Evolutionary conservation across 1,140 invertebrate genomes (phyloP), one percentile per base, ranked within the genome.

Genomic region (Aphelenchoides besseyi): DNA sequence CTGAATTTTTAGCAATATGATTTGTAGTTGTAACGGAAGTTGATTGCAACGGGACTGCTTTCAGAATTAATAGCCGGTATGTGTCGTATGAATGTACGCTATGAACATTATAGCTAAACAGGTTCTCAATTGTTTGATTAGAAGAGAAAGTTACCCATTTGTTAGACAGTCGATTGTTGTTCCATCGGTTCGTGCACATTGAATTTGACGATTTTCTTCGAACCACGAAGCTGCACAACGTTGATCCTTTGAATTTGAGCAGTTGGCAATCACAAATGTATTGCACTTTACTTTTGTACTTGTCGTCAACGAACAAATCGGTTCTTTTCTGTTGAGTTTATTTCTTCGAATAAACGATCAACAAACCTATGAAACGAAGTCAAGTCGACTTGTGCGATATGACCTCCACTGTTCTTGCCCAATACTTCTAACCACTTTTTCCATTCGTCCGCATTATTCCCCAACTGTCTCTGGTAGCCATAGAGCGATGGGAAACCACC

Each of bases 401-500:
- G n/a, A n/a, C n/a, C 59, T 28, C 2, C 16, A 16, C 26, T 36
- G 16, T 28, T 30, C 28, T 2, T 16, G 16, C 16, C 18, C 12
- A 66, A 53, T 2, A 33, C 16, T 32, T 66, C 26, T 33, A 33
- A 53, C 16, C 16, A 66, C 30, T 29, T 18, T 16, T 66, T 29
- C 63, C 16, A 66, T 16, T 30, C 32, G 0, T 66, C 63, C 12
- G 32, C 36, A 1, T 33, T n/a, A 16, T 29, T 66, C n/a, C 32
- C 63, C 32, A 66, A 66, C 30, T 12, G 16, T 12, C 9, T 23
- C 30, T 55, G 16, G 3, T 36, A 66, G 30, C 63, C 32, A 3
- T 66, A 66, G 30, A 66, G 30, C 1, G 63, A 33, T 12, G 63
- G 63, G 16, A 33, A 66, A n/a, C 63, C 63, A 30, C 41, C 28